Evolutionary conservation across 2,797 vertebrate species (phyloP).

Genomic region (Rhinella marina): DNA sequence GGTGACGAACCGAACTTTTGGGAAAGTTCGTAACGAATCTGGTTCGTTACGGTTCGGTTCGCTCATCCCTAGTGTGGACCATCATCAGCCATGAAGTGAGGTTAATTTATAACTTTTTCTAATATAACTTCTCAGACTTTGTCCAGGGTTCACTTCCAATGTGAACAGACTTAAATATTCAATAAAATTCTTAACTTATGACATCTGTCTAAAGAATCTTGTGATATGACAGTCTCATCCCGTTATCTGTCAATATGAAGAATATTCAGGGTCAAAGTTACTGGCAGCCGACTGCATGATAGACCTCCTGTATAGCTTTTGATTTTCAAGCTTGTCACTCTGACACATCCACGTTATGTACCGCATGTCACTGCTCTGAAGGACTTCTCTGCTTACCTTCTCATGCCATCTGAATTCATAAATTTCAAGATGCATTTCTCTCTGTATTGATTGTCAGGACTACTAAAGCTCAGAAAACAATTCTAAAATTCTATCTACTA

Average conservation of each 20-base stretch:
- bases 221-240: constrained; percentile 10
- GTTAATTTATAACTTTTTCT: background rate
- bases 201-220: constrained; percentile 19
- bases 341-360: constrained; percentile 20
- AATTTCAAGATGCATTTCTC: background rate
- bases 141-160: background rate
- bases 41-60: too few relatives aligned
- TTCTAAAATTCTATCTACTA: background rate
- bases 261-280: constrained; percentile 43
- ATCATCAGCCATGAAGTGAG: too few relatives aligned
- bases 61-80: too few relatives aligned
- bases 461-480: background rate
- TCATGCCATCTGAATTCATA: constrained; percentile 4
- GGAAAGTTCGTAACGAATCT: too few relatives aligned
- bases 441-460: background rate
- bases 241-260: constrained; percentile 23
- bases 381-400: background rate
- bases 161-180: constrained; percentile 26
- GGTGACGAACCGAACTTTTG: too few relatives aligned
- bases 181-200: constrained; percentile 6
- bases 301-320: constrained; percentile 7
- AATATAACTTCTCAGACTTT: background rate
- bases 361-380: constrained; percentile 6
- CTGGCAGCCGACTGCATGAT: background rate
- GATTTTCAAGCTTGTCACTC: constrained; percentile 19